Conservation (phyloP, 2,888 invertebrate species). For the Augiades crinisus region DNA sequence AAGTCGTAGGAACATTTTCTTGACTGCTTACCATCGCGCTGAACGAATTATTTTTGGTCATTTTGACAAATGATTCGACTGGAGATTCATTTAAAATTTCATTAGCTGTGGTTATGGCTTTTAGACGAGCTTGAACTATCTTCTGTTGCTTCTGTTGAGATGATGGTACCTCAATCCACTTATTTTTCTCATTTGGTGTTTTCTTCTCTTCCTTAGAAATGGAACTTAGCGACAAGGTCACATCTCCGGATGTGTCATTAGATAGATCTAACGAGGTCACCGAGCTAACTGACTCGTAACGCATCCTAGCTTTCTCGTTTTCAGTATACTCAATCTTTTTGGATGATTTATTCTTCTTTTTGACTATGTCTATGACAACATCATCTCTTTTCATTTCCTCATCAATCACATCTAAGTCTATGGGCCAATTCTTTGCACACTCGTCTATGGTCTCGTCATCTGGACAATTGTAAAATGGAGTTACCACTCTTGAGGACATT, state of each 20-base stretch:
- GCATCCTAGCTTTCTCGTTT: constrained; percentile 67
- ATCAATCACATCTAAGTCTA: constrained; percentile 70
- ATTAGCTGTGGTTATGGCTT: constrained; percentile 63
- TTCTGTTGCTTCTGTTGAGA: constrained; percentile 71
- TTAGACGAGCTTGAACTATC: constrained; percentile 70
- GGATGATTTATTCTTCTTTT: constrained; percentile 64
- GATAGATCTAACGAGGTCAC: constrained; percentile 66
- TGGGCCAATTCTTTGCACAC: constrained; percentile 58
- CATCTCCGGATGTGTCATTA: constrained; percentile 59
- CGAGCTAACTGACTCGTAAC: constrained; percentile 67
- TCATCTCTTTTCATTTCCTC: constrained; percentile 77
- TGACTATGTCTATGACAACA: constrained; percentile 49
- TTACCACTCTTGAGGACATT: constrained; percentile 84
- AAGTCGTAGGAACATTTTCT: constrained; percentile 42
- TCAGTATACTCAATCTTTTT: constrained; percentile 73
- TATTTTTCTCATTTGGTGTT: constrained; percentile 50
- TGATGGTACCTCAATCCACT: constrained; percentile 73
- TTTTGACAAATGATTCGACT: constrained; percentile 60
- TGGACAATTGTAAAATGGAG: constrained; percentile 84
- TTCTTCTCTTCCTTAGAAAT: constrained; percentile 56
- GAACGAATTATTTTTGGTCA: constrained; percentile 55
- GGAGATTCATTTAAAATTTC: constrained; percentile 63
- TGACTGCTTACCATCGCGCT: constrained; percentile 44
- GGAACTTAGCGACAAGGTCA: constrained; percentile 63
- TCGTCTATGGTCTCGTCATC: constrained; percentile 79